Base-by-base conservation (phyloP, 2,888 invertebrate genomes). In the Meiosimyza decipiens region DNA sequence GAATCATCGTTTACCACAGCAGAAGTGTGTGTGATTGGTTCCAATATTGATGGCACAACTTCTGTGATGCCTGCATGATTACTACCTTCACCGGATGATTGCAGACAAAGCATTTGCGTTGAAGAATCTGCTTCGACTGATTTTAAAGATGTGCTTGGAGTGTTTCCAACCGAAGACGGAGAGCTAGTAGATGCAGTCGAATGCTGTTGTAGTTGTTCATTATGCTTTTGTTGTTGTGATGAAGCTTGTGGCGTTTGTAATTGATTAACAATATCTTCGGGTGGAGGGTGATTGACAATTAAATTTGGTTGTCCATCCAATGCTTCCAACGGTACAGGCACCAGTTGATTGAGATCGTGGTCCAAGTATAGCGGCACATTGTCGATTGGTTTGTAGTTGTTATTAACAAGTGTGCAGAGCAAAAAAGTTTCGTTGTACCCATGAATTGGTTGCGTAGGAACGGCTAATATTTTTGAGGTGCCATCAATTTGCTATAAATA, bases 381-480 rank as follows among this genome's bases (percentile, higher is more conserved):
- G 82, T 93, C 93, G 55, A 94, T 89, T 0, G 93, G 92, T 22
- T 91, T 91, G 71, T 92, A 89, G 16, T 92, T 91, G 73, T 93
- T 89, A 63, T 81, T 82, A 62, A 91, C 91, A 59, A 93, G 91
- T 71, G 91, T 90, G 70, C 85, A 84, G 1, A 91, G 89, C 75
- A 94, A 92, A 50, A 94, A 88, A 83, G 93, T 92, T 82, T 93
- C 93, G 0, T 92, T 91, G 74, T 93, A 92, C 0, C 91, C 90
- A 40, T 92, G 91, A 6, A 93, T 93, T 78, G 91, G 91, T 79
- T 92, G 93, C 22, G 93, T 93, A 28, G 93, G 93, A 60, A 94
- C 89, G 15, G 93, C 93, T 82, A 92, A 88, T 79, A 93, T 75
- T 69, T 77, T 92, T 6, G 72, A 67, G 15, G 91, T 2, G 89